These are phyloP conservation scores for Lepidocyrtinus sp. DNA, from an alignment of 2,888 invertebrate genomes.

Conservation along the genomic window DNA sequence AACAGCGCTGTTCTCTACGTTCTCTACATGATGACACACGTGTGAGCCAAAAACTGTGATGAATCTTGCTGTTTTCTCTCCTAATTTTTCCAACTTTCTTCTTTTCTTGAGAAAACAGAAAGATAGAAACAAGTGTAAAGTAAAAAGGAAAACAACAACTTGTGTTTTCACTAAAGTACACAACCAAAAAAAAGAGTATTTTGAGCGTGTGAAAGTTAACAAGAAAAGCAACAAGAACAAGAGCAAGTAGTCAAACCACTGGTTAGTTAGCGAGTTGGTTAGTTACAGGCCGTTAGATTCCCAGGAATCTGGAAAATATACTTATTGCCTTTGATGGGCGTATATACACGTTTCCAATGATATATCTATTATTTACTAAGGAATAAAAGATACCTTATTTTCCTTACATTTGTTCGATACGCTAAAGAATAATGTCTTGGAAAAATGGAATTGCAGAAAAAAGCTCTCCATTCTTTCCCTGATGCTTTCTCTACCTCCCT, in stretches of 20 bases:
- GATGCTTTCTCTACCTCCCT: not conserved
- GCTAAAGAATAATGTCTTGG: no score
- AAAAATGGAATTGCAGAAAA: not conserved
- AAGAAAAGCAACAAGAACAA: slow-evolving; percentile 42
- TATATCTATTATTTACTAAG: not conserved
- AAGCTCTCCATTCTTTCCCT: not conserved
- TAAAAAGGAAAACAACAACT: slow-evolving; percentile 22
- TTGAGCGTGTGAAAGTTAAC: not conserved
- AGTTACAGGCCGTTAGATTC: slow-evolving; percentile 57
- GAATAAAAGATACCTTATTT: no score
- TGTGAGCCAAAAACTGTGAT: slow-evolving; percentile 30
- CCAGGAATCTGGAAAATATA: slow-evolving; percentile 50
- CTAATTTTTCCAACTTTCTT: slow-evolving; percentile 35
- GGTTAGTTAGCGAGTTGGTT: slow-evolving; percentile 59
- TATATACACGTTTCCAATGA: not conserved
- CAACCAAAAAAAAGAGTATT: not conserved
- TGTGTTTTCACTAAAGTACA: slow-evolving; percentile 5
- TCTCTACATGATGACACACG: slow-evolving; percentile 35
- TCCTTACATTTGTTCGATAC: no score
- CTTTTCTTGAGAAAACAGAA: slow-evolving; percentile 33
- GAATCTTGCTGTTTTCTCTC: slow-evolving; percentile 40
- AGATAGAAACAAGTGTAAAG: slow-evolving; percentile 23
- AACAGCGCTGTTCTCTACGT: no score
- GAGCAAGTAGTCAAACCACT: slow-evolving; percentile 48
- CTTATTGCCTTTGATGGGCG: slow-evolving; percentile 31